Conservation (phyloP, 2,888 invertebrate genomes). For the Andricus quercusramuli region DNA sequence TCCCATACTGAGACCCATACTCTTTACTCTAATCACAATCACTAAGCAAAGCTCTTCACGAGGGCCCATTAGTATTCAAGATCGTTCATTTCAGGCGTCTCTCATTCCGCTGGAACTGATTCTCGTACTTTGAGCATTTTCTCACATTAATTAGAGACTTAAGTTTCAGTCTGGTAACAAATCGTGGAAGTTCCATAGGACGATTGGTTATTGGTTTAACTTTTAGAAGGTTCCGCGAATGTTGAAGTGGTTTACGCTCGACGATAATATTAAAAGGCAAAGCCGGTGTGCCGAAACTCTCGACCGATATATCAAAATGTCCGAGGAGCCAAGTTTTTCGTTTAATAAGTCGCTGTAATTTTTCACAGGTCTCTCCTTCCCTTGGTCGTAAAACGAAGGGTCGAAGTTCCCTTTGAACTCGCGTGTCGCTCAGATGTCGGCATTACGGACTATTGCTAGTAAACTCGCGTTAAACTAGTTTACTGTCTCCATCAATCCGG, state of each 20-base stretch:
- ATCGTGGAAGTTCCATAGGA: not conserved
- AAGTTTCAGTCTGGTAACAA: not conserved
- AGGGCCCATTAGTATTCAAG: too few species aligned
- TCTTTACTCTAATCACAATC: too few species aligned
- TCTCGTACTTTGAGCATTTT: not conserved
- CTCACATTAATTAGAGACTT: constrained; percentile 2
- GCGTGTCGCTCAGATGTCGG: constrained; percentile 18
- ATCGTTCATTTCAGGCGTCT: too few species aligned
- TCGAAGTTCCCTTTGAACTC: constrained; percentile 14
- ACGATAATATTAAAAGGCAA: constrained; percentile 59
- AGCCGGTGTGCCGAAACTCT: constrained; percentile 20
- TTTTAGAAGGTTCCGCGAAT: not conserved
- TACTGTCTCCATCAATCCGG: not conserved
- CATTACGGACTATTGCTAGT: not conserved
- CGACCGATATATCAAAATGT: constrained; percentile 54
- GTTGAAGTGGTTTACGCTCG: constrained; percentile 39
- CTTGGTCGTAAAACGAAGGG: constrained; percentile 22
- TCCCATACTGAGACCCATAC: too few species aligned
- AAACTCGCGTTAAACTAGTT: constrained; percentile 14
- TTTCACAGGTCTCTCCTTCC: constrained; percentile 65
- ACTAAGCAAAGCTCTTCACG: too few species aligned
- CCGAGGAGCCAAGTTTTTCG: constrained; percentile 69
- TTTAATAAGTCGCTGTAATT: constrained; percentile 76
- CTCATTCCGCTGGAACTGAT: not conserved
- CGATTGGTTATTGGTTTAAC: constrained; percentile 24